Conservation (phyloP, 1,140 invertebrate genomes). For the Cataglyphis hispanica region DNA sequence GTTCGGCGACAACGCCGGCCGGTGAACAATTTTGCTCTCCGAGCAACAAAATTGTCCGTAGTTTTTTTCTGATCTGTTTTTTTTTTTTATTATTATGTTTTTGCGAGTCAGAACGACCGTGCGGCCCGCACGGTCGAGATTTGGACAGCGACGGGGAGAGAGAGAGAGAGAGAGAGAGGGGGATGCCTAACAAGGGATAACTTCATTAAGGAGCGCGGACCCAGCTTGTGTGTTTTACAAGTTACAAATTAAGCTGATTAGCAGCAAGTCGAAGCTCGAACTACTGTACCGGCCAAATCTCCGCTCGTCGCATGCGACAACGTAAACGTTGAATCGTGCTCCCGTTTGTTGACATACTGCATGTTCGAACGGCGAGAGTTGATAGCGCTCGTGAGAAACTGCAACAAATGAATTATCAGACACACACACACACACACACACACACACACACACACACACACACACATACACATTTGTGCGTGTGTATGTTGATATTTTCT, state of each 20-base stretch:
- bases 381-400: conserved; percentile 31
- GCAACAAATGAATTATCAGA: conserved; percentile 47
- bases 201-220: conserved; percentile 82
- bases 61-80: conserved; percentile 1
- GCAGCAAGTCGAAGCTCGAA: conserved; percentile 76
- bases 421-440: too few species aligned
- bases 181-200: conserved; percentile 86
- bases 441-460: too few species aligned
- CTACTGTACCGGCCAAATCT: conserved; percentile 59
- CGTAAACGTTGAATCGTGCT: conserved; percentile 39
- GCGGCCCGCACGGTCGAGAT: conserved; percentile 42
- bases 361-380: conserved; percentile 44
- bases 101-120: conserved; percentile 37
- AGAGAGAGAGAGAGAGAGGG: conserved; percentile 76
- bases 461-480: background rate
- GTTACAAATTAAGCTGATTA: conserved; percentile 87
- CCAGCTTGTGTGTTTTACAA: conserved; percentile 86
- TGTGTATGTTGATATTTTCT: background rate
- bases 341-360: conserved; percentile 45
- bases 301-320: conserved; percentile 27
- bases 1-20: conserved; percentile 17
- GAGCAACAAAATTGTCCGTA: conserved; percentile 36
- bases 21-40: conserved; percentile 26
- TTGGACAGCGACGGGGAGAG: background rate
- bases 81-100: conserved; percentile 44